These are phyloP conservation scores for Albula goreensis DNA, from an alignment of 2,113 vertebrate genomes.

Conservation along the genomic window DNA sequence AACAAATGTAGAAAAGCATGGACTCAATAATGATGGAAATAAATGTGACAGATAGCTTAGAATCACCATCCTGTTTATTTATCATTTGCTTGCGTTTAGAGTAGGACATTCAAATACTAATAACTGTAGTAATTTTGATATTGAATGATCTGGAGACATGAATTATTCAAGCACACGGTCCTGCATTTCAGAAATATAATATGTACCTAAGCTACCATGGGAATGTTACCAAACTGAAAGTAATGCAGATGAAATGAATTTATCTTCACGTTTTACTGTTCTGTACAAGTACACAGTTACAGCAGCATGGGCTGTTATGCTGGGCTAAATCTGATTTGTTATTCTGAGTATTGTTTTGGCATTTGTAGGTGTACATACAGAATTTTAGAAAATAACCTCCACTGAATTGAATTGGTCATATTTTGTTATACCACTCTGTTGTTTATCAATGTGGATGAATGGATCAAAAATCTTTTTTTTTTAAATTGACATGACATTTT, in stretches of 20 bases:
- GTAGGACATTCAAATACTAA: neutral
- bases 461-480: no score
- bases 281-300: neutral
- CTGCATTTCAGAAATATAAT: neutral
- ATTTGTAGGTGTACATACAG: no score
- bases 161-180: neutral
- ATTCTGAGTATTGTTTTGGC: no score
- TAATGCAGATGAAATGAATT: neutral
- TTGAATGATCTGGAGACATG: neutral
- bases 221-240: neutral
- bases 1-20: neutral
- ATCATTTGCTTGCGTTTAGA: neutral
- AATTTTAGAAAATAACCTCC: no score
- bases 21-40: no score
- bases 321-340: no score
- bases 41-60: no score
- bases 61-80: neutral
- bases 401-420: no score
- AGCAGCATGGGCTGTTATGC: neutral
- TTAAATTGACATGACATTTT: no score
- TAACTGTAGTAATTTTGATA: neutral
- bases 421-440: no score
- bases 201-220: neutral
- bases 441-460: no score
- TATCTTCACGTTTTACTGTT: neutral